Base-by-base conservation (phyloP, 2,888 invertebrate species). In the Nomada fucata region DNA sequence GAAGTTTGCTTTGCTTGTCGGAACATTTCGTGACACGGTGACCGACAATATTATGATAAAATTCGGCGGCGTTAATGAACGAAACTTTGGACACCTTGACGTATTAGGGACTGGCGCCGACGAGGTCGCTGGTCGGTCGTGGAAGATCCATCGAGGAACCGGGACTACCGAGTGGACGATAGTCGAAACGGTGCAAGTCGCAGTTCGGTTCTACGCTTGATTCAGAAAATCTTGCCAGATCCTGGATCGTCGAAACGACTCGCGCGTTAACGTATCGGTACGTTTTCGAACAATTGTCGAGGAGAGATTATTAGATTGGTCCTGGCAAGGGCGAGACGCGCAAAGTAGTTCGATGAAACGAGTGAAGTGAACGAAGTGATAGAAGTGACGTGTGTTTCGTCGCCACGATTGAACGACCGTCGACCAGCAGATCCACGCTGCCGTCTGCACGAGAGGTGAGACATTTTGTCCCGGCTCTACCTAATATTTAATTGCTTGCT, bases 361-460 rank as follows among this genome's bases (percentile, higher is more conserved):
- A 82, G 82, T 84, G 75, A 87, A 85, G 87, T 87, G 87, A 71
- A 82, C 85, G 85, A 71, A 82, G 81, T 86, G 86, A 52, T 71
- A 61, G 69, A 79, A 72, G 86, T 74, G 76, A 83, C 76, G 77
- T 76, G 87, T 74, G 75, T 71, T 50, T 82, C 84, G 64, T 83
- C 79, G 87, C 76, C 88, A 87, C 82, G 88, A 87, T 88, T 88
- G 76, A 88, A 88, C 85, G 76, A 65, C 82, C 83, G 87, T 81
- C 86, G 89, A 86, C 84, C 68, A 89, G 86, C 87, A 79, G 83
- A 86, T 85, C 89, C 91, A 91, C 91, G 89, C 92, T 92, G 93
- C 91, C 92, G 90, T 90, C 91, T 89, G 88, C 89, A 89, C 88
- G 86, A 80, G 89, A 92, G 93, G 93, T 93, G 88, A 92, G 90